phyloP scores from a whole-genome alignment of 2,113 vertebrate species.

The Muntiacus muntjak region DNA sequence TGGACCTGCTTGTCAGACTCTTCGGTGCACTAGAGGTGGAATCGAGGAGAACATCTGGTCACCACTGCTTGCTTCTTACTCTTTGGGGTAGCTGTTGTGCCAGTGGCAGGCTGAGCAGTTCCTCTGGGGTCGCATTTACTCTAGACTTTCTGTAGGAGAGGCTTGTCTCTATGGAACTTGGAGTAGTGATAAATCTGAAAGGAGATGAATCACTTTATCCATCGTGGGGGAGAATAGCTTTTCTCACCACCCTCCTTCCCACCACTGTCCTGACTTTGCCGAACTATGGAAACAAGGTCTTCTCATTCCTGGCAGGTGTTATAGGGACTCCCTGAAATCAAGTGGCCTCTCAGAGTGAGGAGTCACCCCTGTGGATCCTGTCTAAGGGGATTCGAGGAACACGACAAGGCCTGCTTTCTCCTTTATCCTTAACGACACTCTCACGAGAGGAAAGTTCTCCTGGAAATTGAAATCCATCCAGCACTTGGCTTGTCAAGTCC shows the following conservation, averaged over 20 bases:
- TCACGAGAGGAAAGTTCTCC: not conserved
- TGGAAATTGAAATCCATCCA: not conserved
- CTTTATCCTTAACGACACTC: not conserved
- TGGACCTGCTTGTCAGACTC: rapidly evolving
- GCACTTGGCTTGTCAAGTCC: rapidly evolving
- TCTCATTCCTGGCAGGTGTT: not conserved
- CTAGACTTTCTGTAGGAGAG: too few relatives aligned
- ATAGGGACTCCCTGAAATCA: not conserved
- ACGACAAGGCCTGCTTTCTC: not conserved
- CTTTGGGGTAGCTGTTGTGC: too few relatives aligned
- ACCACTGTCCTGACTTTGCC: too few relatives aligned
- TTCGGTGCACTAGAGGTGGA: rapidly evolving
- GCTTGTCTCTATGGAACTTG: too few relatives aligned
- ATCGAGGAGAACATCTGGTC: not conserved
- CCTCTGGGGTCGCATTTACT: too few relatives aligned
- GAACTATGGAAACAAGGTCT: not conserved
- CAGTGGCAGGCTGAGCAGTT: too few relatives aligned
- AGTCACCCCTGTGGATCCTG: not conserved
- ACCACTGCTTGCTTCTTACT: too few relatives aligned
- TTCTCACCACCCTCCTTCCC: not conserved
- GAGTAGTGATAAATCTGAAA: too few relatives aligned
- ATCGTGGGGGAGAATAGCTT: not conserved
- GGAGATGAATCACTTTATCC: too few relatives aligned
- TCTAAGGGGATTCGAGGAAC: not conserved
- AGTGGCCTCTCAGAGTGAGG: not conserved